Evolutionary conservation across 1,140 invertebrate genomes (phyloP).

Genomic region (Drosophila melanogaster): DNA sequence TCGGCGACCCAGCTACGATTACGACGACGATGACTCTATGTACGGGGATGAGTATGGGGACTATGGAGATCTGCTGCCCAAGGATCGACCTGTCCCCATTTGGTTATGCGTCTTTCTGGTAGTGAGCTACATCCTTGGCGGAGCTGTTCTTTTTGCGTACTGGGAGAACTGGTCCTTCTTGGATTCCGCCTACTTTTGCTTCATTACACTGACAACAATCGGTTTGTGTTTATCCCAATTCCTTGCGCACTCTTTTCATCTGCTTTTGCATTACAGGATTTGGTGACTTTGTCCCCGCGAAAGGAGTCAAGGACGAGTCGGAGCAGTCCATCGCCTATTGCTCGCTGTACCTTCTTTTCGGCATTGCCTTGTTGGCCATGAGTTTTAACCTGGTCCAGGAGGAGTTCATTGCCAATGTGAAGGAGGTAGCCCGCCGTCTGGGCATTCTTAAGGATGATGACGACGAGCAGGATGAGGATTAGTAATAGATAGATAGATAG

Average conservation of each 20-base stretch:
- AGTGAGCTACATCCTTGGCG: constrained; percentile 94
- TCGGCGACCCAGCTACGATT: constrained; percentile 63
- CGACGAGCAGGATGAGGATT: constrained; percentile 82
- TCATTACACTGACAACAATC: constrained; percentile 97
- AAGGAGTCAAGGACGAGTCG: constrained; percentile 89
- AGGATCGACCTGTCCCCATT: constrained; percentile 91
- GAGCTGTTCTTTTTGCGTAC: constrained; percentile 92
- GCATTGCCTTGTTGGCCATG: constrained; percentile 98
- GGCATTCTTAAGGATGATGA: constrained; percentile 94
- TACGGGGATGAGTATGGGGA: constrained; percentile 86
- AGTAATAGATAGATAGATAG: constrained; percentile 27
- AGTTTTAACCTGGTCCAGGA: constrained; percentile 98
- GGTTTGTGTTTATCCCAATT: constrained; percentile 84
- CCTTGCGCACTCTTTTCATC: not conserved
- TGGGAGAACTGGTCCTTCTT: constrained; percentile 96
- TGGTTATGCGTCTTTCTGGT: constrained; percentile 96
- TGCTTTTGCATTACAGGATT: constrained; percentile 87
- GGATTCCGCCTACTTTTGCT: constrained; percentile 97
- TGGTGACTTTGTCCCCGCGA: constrained; percentile 96
- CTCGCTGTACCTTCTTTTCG: constrained; percentile 96
- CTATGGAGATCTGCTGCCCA: constrained; percentile 69
- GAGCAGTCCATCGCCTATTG: constrained; percentile 95
- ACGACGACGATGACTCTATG: constrained; percentile 84
- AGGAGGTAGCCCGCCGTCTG: constrained; percentile 91
- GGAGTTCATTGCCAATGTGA: constrained; percentile 94